These are phyloP conservation scores for Girardinichthys multiradiatus DNA, from an alignment of 2,113 vertebrate genomes.

Conservation along the genomic window DNA sequence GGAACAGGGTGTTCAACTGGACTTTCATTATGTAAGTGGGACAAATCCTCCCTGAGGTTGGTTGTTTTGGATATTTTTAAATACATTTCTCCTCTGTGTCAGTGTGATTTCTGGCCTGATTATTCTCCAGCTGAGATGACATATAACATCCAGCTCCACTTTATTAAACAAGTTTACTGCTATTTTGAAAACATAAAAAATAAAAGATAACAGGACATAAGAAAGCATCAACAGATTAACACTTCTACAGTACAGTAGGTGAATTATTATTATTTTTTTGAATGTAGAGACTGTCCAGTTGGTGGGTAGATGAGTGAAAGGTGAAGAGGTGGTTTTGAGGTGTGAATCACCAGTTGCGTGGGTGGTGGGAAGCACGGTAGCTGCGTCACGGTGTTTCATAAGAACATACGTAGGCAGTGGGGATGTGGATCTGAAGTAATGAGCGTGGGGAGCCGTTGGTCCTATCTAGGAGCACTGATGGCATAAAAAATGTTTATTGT, in stretches of 20 bases:
- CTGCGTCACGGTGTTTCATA: conserved; percentile 63
- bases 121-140: conserved; percentile 41
- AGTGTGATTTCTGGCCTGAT: conserved; percentile 57
- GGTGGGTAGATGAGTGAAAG: conserved; percentile 28
- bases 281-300: not conserved
- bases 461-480: conserved; percentile 20
- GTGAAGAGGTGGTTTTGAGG: conserved; percentile 30
- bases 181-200: not conserved
- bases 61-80: conserved; percentile 63
- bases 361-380: conserved; percentile 44
- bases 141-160: conserved; percentile 1
- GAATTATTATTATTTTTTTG: not conserved
- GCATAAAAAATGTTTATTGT: conserved; percentile 3
- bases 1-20: conserved; percentile 11
- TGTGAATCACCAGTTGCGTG: conserved; percentile 52
- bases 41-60: conserved; percentile 45
- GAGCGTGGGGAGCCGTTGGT: conserved; percentile 28
- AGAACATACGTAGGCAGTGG: conserved; percentile 37
- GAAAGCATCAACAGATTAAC: not conserved
- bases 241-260: not conserved
- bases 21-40: conserved; percentile 42
- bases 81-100: conserved; percentile 46
- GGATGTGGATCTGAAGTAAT: conserved; percentile 45
- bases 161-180: not conserved
- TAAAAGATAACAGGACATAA: not conserved